Evolutionary conservation across 35 echinoderm and acorn worm genomes (phyloP).

Genomic region (Apostichopus californicus): DNA sequence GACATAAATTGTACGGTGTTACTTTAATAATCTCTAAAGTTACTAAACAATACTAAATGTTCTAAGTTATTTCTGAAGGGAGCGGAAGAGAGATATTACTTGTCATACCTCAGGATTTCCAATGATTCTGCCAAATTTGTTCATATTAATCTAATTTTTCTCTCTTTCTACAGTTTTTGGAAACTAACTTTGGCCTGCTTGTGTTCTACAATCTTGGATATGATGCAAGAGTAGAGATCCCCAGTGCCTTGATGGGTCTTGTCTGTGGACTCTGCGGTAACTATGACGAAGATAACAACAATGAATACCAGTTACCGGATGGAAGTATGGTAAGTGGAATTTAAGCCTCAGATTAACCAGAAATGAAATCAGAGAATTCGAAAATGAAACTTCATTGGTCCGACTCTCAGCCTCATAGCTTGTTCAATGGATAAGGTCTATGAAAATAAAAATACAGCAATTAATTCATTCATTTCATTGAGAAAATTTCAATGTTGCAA

Average conservation of each 20-base stretch:
- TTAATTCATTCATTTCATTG: too few species aligned
- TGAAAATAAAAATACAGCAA: too few species aligned
- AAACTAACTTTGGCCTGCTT: slow-evolving; percentile 33
- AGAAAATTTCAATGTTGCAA: too few species aligned
- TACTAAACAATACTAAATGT: neutral
- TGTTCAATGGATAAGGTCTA: too few species aligned
- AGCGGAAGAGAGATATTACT: too few species aligned
- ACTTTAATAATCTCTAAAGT: too few species aligned
- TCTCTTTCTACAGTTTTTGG: neutral
- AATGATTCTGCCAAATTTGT: neutral
- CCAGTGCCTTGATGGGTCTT: slow-evolving; percentile 17
- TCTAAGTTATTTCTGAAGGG: neutral
- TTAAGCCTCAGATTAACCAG: too few species aligned
- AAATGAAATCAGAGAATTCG: too few species aligned
- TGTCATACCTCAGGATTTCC: neutral
- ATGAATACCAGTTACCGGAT: slow-evolving; percentile 65
- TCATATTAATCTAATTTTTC: neutral
- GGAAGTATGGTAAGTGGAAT: slow-evolving; percentile 68
- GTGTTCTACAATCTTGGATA: slow-evolving; percentile 10
- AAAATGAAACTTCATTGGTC: too few species aligned
- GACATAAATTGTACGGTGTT: too few species aligned
- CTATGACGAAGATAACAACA: slow-evolving; percentile 62
- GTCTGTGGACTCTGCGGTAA: slow-evolving; percentile 87
- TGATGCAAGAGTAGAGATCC: neutral
- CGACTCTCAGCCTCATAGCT: too few species aligned